These are phyloP conservation scores for Xestia c-nigrum DNA, from an alignment of 2,888 invertebrate genomes.

Conservation along the genomic window DNA sequence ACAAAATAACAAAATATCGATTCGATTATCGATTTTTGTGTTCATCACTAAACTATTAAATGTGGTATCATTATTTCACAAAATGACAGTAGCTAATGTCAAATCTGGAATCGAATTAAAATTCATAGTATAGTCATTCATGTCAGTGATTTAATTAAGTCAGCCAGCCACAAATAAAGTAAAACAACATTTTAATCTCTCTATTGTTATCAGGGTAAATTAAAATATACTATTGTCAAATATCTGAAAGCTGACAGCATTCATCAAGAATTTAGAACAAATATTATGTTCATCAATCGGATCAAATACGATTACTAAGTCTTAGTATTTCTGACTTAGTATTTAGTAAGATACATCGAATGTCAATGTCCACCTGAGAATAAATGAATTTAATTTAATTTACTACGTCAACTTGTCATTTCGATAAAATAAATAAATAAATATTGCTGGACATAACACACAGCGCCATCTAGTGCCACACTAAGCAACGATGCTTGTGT, in stretches of 20 bases:
- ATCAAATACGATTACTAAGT: background rate
- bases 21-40: too few species aligned
- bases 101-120: too few species aligned
- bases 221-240: background rate
- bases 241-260: background rate
- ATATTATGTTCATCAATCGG: background rate
- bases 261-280: background rate
- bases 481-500: too few species aligned
- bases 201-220: background rate
- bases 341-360: background rate
- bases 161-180: background rate
- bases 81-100: too few species aligned
- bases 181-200: conserved; percentile 16
- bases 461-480: too few species aligned
- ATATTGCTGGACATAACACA: too few species aligned
- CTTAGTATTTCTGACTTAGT: background rate
- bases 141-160: conserved; percentile 5
- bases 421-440: too few species aligned
- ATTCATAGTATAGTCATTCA: too few species aligned
- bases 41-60: too few species aligned
- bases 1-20: too few species aligned
- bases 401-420: background rate
- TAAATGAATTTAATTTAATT: too few species aligned
- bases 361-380: background rate
- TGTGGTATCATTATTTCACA: too few species aligned